A percentile compares a stretch with the other conserved stretches of the same genome.
Evolutionary conservation across 2,797 vertebrate species (phyloP).

Genomic region (Hyperoplus immaculatus): DNA sequence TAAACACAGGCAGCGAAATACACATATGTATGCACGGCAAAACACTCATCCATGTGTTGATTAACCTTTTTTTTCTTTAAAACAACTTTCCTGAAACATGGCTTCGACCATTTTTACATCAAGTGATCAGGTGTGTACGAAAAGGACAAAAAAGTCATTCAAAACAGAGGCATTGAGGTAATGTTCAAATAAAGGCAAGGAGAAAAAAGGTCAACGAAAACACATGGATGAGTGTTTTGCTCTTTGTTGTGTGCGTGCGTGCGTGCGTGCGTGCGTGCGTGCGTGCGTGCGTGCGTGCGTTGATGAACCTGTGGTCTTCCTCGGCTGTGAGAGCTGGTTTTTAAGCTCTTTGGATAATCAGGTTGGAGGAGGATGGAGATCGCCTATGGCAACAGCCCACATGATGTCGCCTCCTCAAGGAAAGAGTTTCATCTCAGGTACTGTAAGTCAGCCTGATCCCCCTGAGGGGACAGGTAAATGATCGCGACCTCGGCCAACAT

Average conservation of each 20-base stretch:
- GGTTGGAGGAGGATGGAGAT: constrained; percentile 39
- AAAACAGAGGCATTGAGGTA: too few relatives aligned
- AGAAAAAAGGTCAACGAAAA: too few relatives aligned
- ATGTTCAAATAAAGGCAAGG: too few relatives aligned
- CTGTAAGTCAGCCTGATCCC: constrained; percentile 58
- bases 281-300: too few relatives aligned
- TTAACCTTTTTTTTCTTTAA: constrained; percentile 23
- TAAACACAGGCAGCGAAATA: constrained; percentile 42
- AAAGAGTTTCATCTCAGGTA: constrained; percentile 47
- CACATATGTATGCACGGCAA: neutral
- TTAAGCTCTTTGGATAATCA: constrained; percentile 59
- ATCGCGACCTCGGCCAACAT: constrained; percentile 64
- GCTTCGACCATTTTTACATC: too few relatives aligned
- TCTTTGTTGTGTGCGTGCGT: too few relatives aligned
- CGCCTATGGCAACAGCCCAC: constrained; percentile 21
- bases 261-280: too few relatives aligned
- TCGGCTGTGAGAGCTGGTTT: constrained; percentile 40
- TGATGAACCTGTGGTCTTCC: constrained; percentile 43
- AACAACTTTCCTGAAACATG: too few relatives aligned
- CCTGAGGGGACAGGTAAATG: constrained; percentile 70
- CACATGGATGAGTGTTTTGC: too few relatives aligned
- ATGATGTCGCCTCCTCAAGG: constrained; percentile 43
- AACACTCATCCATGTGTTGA: constrained; percentile 28
- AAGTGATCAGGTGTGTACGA: too few relatives aligned
- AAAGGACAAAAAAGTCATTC: too few relatives aligned